Conservation (phyloP, 1,140 invertebrate species). For the Drosophila navojoa region DNA sequence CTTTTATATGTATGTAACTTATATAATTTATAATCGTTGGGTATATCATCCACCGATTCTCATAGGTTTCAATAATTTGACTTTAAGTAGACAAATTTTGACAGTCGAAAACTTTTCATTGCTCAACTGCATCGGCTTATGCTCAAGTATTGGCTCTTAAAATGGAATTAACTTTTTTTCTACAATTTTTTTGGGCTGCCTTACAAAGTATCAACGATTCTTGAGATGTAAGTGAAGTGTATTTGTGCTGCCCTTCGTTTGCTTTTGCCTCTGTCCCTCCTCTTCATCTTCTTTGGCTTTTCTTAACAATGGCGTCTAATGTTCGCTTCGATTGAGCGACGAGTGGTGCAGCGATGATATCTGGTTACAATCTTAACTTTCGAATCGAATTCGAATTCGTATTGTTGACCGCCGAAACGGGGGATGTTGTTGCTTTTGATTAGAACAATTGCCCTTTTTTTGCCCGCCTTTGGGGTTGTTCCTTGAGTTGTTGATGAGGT, state of each 20-base stretch:
- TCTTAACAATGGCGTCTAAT: slow-evolving; percentile 14
- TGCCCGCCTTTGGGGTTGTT: slow-evolving; percentile 50
- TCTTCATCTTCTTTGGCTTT: not conserved
- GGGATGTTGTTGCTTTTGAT: slow-evolving; percentile 42
- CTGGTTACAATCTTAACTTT: slow-evolving; percentile 55
- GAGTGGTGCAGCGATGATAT: slow-evolving; percentile 39
- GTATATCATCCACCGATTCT: too few species aligned
- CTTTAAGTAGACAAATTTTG: not conserved
- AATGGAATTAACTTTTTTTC: slow-evolving; percentile 3
- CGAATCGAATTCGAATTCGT: slow-evolving; percentile 63
- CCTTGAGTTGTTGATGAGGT: slow-evolving; percentile 33
- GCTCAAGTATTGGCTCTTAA: not conserved
- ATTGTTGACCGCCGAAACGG: slow-evolving; percentile 40
- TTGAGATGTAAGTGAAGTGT: slow-evolving; percentile 2
- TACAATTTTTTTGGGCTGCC: not conserved
- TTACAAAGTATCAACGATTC: not conserved
- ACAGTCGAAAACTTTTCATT: not conserved
- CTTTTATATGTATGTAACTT: too few species aligned
- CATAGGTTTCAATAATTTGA: too few species aligned
- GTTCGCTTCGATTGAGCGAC: not conserved
- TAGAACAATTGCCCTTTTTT: slow-evolving; percentile 39
- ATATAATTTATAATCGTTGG: too few species aligned
- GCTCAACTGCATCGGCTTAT: not conserved
- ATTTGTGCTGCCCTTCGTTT: not conserved
- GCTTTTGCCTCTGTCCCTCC: not conserved